Evolutionary conservation across 2,888 invertebrate species (phyloP).

Genomic region (Oxytorus armatus): DNA sequence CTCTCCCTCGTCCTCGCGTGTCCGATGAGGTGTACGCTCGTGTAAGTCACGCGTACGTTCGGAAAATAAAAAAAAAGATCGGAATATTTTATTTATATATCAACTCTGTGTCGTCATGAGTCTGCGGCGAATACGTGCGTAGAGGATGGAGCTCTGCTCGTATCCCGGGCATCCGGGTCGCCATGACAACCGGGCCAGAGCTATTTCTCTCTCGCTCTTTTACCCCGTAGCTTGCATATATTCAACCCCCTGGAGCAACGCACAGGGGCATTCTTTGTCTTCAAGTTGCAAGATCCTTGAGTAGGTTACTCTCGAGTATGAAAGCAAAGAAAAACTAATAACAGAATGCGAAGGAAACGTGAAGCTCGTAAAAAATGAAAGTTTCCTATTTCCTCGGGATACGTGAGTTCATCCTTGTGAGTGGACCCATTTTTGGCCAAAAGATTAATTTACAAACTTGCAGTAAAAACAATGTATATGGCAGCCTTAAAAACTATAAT

Average conservation of each 20-base stretch:
- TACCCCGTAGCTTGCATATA: constrained; percentile 11
- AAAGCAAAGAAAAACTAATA: no score
- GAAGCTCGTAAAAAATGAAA: background rate
- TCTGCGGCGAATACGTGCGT: constrained; percentile 61
- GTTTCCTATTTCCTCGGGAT: no score
- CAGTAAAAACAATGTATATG: no score
- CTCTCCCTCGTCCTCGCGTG: no score
- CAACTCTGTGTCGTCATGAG: constrained; percentile 55
- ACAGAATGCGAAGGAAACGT: background rate
- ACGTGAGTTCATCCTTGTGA: background rate
- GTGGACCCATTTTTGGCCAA: background rate
- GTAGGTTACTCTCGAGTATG: no score
- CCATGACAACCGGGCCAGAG: constrained; percentile 78
- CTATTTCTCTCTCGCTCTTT: constrained; percentile 57
- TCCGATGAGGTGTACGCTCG: no score
- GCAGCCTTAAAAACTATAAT: no score
- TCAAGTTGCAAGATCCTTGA: no score
- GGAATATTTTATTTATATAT: constrained; percentile 33
- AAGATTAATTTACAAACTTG: background rate
- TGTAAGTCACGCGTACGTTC: constrained; percentile 28
- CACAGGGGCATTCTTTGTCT: constrained; percentile 28
- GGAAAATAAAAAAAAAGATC: constrained; percentile 39
- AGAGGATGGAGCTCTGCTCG: constrained; percentile 69
- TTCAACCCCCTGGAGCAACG: constrained; percentile 47
- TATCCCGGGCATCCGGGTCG: constrained; percentile 82